phyloP scores from a whole-genome alignment of 2,888 invertebrate species.

The Troides oblongomaculatus region DNA sequence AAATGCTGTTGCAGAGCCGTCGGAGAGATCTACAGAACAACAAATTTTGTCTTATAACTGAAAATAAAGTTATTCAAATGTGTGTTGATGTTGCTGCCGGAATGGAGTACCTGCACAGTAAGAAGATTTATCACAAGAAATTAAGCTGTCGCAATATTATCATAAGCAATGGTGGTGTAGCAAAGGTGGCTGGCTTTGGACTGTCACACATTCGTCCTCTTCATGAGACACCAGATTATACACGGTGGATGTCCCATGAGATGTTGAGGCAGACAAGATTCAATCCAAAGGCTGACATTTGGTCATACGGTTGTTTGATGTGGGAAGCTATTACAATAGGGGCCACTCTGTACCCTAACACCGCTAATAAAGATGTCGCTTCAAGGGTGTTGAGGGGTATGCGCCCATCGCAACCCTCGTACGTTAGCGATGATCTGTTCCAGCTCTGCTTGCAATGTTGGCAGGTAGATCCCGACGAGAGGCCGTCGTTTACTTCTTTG shows the following conservation, averaged over 20 bases:
- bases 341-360: slow-evolving; percentile 87
- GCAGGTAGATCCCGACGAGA: slow-evolving; percentile 89
- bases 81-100: slow-evolving; percentile 85
- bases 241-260: slow-evolving; percentile 90
- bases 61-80: slow-evolving; percentile 82
- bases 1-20: slow-evolving; percentile 82
- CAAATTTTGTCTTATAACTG: slow-evolving; percentile 81
- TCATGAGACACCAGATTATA: slow-evolving; percentile 85
- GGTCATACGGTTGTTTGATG: slow-evolving; percentile 90
- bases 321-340: slow-evolving; percentile 91
- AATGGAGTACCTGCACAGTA: slow-evolving; percentile 84
- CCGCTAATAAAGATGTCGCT: slow-evolving; percentile 83
- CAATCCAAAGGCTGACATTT: slow-evolving; percentile 87
- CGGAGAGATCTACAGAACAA: slow-evolving; percentile 74
- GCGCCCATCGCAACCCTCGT: slow-evolving; percentile 86
- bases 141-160: slow-evolving; percentile 86
- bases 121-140: slow-evolving; percentile 86
- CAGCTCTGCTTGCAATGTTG: slow-evolving; percentile 91
- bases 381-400: slow-evolving; percentile 85
- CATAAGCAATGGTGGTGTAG: slow-evolving; percentile 81
- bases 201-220: slow-evolving; percentile 83
- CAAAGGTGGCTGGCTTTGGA: slow-evolving; percentile 89
- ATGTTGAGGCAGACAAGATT: slow-evolving; percentile 84
- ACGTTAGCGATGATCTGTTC: slow-evolving; percentile 88
- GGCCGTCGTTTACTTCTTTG: slow-evolving; percentile 85